Conservation (phyloP, 2,113 vertebrate species). For the Cochlearius cochlearius region DNA sequence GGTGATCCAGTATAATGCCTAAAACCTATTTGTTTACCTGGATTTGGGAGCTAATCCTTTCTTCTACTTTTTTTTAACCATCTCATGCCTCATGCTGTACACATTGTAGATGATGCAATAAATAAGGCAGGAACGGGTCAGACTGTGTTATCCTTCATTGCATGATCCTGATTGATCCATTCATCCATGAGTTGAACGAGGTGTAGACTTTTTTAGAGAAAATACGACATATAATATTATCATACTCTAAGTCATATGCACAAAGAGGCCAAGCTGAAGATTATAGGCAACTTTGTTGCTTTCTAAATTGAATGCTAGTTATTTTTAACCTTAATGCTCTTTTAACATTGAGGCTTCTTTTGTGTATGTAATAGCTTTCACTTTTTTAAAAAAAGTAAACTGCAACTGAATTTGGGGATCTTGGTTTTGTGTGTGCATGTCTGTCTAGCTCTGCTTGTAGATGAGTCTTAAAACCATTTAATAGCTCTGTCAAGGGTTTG, state of each 20-base stretch:
- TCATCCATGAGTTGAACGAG: background rate
- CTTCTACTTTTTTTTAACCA: background rate
- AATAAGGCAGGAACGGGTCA: background rate
- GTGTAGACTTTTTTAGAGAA: background rate
- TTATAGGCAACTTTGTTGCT: background rate
- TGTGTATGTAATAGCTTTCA: background rate
- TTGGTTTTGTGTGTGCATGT: background rate
- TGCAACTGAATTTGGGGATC: background rate
- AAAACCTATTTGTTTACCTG: background rate
- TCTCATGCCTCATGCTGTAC: background rate
- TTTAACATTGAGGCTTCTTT: background rate
- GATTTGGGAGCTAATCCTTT: background rate
- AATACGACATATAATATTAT: background rate
- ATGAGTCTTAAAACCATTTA: background rate
- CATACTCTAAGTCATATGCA: background rate
- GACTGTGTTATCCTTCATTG: background rate
- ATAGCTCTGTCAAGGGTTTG: background rate
- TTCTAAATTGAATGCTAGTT: background rate
- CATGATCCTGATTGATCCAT: background rate
- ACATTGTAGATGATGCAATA: background rate
- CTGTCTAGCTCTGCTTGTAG: background rate
- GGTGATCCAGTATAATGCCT: background rate
- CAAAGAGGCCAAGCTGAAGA: background rate
- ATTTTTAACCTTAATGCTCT: background rate
- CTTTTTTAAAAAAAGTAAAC: background rate